Evolutionary conservation across 1,140 invertebrate species (phyloP), one percentile per base, ranked within the genome.

Genomic region (Leguminivora glycinivorella): DNA sequence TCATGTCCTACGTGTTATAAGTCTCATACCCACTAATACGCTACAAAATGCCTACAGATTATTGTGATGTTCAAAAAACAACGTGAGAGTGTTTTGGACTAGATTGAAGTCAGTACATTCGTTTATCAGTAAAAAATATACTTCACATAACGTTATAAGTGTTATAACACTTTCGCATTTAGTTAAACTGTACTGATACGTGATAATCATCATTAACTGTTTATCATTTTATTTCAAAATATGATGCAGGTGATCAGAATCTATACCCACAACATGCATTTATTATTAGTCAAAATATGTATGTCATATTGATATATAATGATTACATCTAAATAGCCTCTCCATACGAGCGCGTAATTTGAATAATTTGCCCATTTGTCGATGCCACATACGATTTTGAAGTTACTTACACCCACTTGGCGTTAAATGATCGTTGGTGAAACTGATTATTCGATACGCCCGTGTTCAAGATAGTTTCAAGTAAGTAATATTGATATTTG

Each of bases 371-470:
- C 43, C 70, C 17, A 67, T 71, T 71, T 71, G 29, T 67, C 29
- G 70, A 67, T 56, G 29, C 38, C 24, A 56, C 43, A n/a, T 67
- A 38, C 29, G 22, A 67, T 71, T 67, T 80, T 56, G 74, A 74
- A 73, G 67, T 72, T 67, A 67, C 29, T 74, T 70, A 74, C 73
- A 75, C 70, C 73, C 72, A 72, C 70, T 75, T 63, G 73, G 72
- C 70, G 67, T 22, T 74, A 52, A 47, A 40, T 63, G 70, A 74
- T 71, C 25, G 47, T 72, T 70, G 70, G 69, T 60, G 75, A 71
- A 71, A 72, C 71, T 72, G 66, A 47, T 72, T 77, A 75, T 77
- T 73, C 71, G 76, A 75, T 72, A 75, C 66, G 68, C 68, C 72
- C 71, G 74, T 72, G 70, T 71, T 75, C 40, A 58, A 75, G 71